Evolutionary conservation across 2,888 invertebrate genomes (phyloP).

Genomic region (Drosophila kambysellisi): DNA sequence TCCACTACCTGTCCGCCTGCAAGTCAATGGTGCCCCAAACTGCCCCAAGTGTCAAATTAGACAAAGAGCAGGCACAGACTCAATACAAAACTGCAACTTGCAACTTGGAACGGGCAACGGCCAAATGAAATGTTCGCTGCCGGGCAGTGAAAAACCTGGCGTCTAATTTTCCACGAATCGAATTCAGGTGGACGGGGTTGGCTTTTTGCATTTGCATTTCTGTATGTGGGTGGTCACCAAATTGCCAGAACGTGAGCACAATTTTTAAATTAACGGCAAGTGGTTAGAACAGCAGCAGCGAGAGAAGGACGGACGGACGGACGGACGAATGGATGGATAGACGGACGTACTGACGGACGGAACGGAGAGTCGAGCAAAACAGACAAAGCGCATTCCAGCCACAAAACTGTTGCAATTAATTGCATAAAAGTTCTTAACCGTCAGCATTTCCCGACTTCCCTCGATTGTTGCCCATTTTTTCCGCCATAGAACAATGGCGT

Average conservation of each 20-base stretch:
- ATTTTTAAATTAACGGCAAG: conserved; percentile 80
- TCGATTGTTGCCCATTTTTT: neutral
- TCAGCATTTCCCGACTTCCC: conserved; percentile 38
- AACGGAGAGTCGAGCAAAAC: conserved; percentile 10
- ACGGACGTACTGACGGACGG: conserved; percentile 7
- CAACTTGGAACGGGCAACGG: conserved; percentile 16
- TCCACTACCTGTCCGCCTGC: conserved; percentile 56
- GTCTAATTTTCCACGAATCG: conserved; percentile 72
- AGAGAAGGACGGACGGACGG: neutral
- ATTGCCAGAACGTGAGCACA: conserved; percentile 81
- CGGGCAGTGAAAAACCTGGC: conserved; percentile 49
- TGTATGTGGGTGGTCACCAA: conserved; percentile 81
- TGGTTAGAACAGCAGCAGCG: conserved; percentile 69
- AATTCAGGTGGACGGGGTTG: conserved; percentile 23
- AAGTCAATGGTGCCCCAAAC: conserved; percentile 57
- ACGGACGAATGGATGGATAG: neutral
- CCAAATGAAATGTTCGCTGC: conserved; percentile 64
- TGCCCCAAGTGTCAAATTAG: conserved; percentile 78
- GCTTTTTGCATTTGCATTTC: conserved; percentile 49
- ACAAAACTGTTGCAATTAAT: conserved; percentile 79
- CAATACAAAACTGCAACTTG: conserved; percentile 46
- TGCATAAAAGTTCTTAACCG: conserved; percentile 79
- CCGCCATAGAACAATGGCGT: conserved; percentile 51
- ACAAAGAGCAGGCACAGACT: conserved; percentile 61
- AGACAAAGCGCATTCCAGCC: conserved; percentile 63